A percentile compares a stretch with the other conserved stretches of the same genome.
phyloP scores from a whole-genome alignment of 2,113 vertebrate genomes.

The Crotalus viridis region DNA sequence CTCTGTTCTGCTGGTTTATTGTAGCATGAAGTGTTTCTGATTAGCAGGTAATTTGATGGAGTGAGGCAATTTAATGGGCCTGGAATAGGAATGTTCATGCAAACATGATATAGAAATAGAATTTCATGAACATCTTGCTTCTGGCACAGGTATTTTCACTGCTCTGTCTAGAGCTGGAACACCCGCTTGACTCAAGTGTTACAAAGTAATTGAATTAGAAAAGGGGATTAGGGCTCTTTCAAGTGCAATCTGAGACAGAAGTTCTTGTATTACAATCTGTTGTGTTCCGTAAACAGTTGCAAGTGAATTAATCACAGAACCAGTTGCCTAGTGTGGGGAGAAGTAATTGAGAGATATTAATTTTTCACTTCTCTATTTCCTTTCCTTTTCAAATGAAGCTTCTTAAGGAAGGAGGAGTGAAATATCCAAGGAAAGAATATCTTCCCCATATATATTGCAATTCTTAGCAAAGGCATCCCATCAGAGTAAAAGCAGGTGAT shows the following conservation, averaged over 20 bases:
- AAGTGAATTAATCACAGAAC: neutral
- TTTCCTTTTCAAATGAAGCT: neutral
- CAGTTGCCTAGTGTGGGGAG: conserved; percentile 7
- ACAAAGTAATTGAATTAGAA: neutral
- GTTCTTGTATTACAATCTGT: neutral
- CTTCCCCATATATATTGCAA: too few relatives aligned
- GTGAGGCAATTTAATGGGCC: neutral
- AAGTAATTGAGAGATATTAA: conserved; percentile 22
- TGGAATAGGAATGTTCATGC: neutral
- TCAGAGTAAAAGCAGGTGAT: neutral
- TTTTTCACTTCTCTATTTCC: neutral
- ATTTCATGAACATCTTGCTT: neutral
- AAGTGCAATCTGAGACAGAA: neutral
- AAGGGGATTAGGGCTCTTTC: neutral
- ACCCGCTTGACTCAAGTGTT: neutral
- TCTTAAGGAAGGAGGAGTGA: neutral
- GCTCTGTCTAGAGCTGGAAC: neutral
- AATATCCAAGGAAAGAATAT: neutral
- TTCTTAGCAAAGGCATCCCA: neutral
- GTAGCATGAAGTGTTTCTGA: conserved; percentile 4
- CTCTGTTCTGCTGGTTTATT: neutral
- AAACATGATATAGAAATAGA: neutral
- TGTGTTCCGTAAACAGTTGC: neutral
- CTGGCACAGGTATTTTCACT: neutral
- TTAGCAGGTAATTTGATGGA: neutral